Conservation (phyloP, 2,888 invertebrate genomes). For the Netelia virgata region DNA sequence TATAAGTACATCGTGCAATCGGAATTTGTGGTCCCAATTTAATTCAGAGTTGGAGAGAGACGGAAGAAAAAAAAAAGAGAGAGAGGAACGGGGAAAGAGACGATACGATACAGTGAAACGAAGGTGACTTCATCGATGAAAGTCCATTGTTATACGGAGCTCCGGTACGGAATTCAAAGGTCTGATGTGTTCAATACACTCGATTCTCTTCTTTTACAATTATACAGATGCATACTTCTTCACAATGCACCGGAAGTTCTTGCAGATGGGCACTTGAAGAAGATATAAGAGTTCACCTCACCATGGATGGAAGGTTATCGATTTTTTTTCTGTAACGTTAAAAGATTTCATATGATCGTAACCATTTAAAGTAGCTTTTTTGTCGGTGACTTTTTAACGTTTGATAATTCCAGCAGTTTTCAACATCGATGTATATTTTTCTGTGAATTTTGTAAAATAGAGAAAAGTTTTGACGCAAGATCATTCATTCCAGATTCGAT, state of each 20-base stretch:
- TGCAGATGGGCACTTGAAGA: not conserved
- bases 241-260: not conserved
- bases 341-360: not conserved
- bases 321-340: not conserved
- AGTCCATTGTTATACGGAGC: slow-evolving; percentile 44
- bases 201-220: not conserved
- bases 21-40: slow-evolving; percentile 11
- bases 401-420: too few relatives aligned
- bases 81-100: not conserved
- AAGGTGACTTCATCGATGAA: slow-evolving; percentile 40
- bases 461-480: too few relatives aligned
- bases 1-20: not conserved
- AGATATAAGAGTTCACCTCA: not conserved
- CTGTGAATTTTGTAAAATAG: too few relatives aligned
- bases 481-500: not conserved
- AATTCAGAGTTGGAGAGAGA: slow-evolving; percentile 1
- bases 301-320: not conserved
- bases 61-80: slow-evolving; percentile 2
- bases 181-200: not conserved
- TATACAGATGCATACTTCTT: not conserved
- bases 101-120: slow-evolving; percentile 11
- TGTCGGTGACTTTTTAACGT: too few relatives aligned
- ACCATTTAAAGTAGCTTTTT: too few relatives aligned
- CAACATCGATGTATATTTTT: too few relatives aligned
- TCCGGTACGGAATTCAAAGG: slow-evolving; percentile 7